Evolutionary conservation across 2,888 invertebrate genomes (phyloP).

Genomic region (Noctua janthe): DNA sequence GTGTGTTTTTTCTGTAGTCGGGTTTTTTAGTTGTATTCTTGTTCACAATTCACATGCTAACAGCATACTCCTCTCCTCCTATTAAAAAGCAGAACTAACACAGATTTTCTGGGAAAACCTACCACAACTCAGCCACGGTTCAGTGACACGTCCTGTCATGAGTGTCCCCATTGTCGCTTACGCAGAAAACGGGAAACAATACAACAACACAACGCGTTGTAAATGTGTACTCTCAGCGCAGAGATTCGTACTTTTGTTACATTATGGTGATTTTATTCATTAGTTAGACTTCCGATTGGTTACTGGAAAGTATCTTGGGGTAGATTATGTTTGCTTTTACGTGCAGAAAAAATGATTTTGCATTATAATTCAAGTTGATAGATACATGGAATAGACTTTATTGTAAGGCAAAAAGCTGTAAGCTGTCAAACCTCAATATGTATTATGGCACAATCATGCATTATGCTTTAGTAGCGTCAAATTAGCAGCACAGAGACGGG

Average conservation of each 20-base stretch:
- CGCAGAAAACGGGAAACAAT: constrained; percentile 31
- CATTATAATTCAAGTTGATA: too few species aligned
- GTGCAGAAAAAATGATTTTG: too few species aligned
- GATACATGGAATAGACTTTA: too few species aligned
- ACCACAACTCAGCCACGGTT: constrained; percentile 2
- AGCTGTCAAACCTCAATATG: too few species aligned
- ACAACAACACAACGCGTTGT: constrained; percentile 9
- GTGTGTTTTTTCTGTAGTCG: too few species aligned
- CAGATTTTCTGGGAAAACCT: constrained; percentile 4
- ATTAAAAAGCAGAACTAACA: not conserved
- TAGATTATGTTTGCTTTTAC: not conserved
- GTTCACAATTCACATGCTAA: not conserved
- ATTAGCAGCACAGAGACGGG: too few species aligned
- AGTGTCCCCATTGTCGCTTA: constrained; percentile 27
- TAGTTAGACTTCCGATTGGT: not conserved
- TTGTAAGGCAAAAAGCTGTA: too few species aligned
- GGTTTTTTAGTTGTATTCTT: too few species aligned
- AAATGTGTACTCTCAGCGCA: not conserved
- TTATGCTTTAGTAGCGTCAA: too few species aligned
- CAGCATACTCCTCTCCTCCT: not conserved
- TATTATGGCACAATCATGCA: too few species aligned
- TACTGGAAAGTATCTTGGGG: not conserved
- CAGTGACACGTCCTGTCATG: constrained; percentile 16
- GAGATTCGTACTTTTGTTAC: not conserved
- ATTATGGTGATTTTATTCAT: not conserved